phyloP scores from a whole-genome alignment of 1,140 invertebrate species.

The Homarus americanus region DNA sequence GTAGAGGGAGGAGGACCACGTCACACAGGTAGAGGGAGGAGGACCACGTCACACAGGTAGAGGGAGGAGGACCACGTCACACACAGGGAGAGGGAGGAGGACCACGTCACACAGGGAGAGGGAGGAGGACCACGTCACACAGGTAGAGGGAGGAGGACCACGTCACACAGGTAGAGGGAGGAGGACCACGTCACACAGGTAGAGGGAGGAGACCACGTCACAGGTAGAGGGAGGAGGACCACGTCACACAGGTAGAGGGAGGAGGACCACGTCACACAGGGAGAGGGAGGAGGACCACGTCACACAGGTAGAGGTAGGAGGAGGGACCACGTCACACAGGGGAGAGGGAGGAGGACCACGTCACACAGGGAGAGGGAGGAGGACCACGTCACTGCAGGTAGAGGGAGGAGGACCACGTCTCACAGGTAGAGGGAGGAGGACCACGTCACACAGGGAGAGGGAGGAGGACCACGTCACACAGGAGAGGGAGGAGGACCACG shows the following conservation, averaged over 20 bases:
- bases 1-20: neutral
- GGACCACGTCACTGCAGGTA: too few relatives aligned
- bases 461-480: conserved; percentile 48
- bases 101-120: neutral
- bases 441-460: neutral
- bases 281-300: neutral
- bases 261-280: too few relatives aligned
- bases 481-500: neutral
- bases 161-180: neutral
- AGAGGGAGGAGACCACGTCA: neutral
- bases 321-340: neutral
- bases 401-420: neutral
- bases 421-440: conserved; percentile 32
- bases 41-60: neutral
- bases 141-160: neutral
- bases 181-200: neutral
- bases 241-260: neutral
- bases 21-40: too few relatives aligned
- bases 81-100: neutral
- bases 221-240: neutral
- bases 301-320: neutral
- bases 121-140: conserved; percentile 48
- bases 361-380: too few relatives aligned
- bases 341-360: neutral
- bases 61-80: neutral